phyloP scores from a whole-genome alignment of 2,113 vertebrate genomes.

The Megaleporinus macrocephalus region DNA sequence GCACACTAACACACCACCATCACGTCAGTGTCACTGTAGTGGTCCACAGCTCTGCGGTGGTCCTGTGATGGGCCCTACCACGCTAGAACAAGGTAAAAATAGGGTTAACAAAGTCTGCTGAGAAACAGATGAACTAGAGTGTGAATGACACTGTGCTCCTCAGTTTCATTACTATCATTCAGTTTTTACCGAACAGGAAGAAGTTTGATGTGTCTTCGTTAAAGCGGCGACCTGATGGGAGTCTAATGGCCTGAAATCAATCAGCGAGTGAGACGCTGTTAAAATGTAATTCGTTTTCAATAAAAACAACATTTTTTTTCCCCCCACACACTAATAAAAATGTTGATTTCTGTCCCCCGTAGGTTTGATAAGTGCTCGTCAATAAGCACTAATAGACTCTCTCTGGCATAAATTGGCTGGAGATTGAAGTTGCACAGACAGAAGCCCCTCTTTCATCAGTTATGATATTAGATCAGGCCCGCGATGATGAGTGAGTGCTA shows the following conservation, averaged over 20 bases:
- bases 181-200: background rate
- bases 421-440: conserved; percentile 21
- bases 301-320: background rate
- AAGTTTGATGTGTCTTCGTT: background rate
- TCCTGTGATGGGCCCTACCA: too few relatives aligned
- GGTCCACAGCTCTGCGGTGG: too few relatives aligned
- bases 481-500: background rate
- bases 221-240: conserved; percentile 15
- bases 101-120: too few relatives aligned
- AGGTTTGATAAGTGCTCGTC: conserved; percentile 28
- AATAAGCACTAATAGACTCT: conserved; percentile 35
- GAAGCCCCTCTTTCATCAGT: conserved; percentile 27
- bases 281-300: background rate
- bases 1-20: too few relatives aligned
- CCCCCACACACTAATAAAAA: conserved; percentile 26
- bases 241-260: background rate
- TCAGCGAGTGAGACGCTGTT: background rate
- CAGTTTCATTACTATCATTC: background rate
- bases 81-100: too few relatives aligned
- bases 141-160: background rate
- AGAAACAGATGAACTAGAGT: too few relatives aligned
- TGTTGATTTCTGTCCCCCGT: conserved; percentile 33
- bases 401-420: conserved; percentile 29
- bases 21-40: too few relatives aligned
- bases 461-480: background rate